phyloP scores from a whole-genome alignment of 2,888 invertebrate genomes.

The Cataglyphis rosenhaueri region DNA sequence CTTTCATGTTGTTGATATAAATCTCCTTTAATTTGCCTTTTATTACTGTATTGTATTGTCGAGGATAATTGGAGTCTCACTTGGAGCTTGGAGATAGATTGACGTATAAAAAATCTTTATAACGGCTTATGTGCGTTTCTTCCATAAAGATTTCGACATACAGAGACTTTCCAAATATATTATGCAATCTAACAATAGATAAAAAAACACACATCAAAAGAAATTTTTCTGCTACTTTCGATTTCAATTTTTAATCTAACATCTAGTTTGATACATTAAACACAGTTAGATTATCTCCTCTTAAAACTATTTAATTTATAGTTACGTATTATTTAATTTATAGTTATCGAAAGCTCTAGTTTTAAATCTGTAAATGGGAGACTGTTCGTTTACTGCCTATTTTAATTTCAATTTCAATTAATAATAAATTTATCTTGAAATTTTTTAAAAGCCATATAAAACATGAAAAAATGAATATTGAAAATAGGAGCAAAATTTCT shows the following conservation, averaged over 20 bases:
- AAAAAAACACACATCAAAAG: too few species aligned
- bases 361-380: background rate
- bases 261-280: background rate
- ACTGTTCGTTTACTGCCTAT: background rate
- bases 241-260: background rate
- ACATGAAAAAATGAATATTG: background rate
- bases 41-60: background rate
- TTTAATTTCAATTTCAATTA: background rate
- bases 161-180: background rate
- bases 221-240: background rate
- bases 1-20: background rate
- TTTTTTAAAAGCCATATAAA: background rate
- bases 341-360: background rate
- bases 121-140: background rate
- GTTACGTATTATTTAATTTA: background rate
- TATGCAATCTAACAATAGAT: background rate
- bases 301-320: background rate
- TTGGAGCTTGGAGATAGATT: background rate
- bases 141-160: background rate
- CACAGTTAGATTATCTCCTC: background rate
- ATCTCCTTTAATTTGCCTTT: conserved; percentile 19
- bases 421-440: background rate
- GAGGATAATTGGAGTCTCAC: conserved; percentile 11
- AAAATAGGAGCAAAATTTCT: background rate
- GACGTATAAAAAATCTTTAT: background rate